Base-by-base conservation (phyloP, 2,113 vertebrate genomes). In the Chionodraco myersi region DNA sequence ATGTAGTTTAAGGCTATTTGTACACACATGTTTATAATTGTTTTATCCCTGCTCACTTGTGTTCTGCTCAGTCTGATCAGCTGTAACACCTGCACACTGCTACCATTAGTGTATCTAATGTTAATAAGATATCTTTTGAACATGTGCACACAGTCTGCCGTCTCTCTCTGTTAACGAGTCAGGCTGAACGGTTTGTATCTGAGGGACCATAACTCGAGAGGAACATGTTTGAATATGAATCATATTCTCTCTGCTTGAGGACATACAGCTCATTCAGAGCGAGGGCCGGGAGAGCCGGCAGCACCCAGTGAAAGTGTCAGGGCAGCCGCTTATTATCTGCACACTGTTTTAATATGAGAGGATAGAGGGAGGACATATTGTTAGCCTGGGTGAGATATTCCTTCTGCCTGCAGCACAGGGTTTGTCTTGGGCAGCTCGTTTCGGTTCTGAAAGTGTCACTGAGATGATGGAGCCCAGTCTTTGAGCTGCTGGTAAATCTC, bases 151-250 rank as follows among this genome's bases (percentile, higher is more conserved):
- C 87, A 89, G 84, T 80, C 71, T 78, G 61, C 58, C 45, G 75
- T 68, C 74, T 82, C 49, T 65, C 72, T 36, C 69, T 64, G 71
- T 88, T 90, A 92, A 90, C 89, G 84, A 83, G 84, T 91, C 89
- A 84, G 75, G 81, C 72, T 59, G 78, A 89, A 84, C 65, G 82
- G 68, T 86, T 76, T 80, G 59, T 59, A 88, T 86, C 83, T 64
- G 60, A 26, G 75, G 77, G 72, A 54, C 77, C 70, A 86, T 92
- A 88, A 89, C 77, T 89, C 87, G 36, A 60, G 72, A 75, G 79
- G 47, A 72, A 30, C 82, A 89, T 83, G 72, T 88, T 88, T 91
- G 87, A 89, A 90, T 77, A 90, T 86, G 86, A 92, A 79, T 79
- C 67, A 83, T 89, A 75, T 83, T 77, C 78, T 73, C 44, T 57